Conservation (phyloP, 2,113 vertebrate species). For the Malurus elegans region DNA sequence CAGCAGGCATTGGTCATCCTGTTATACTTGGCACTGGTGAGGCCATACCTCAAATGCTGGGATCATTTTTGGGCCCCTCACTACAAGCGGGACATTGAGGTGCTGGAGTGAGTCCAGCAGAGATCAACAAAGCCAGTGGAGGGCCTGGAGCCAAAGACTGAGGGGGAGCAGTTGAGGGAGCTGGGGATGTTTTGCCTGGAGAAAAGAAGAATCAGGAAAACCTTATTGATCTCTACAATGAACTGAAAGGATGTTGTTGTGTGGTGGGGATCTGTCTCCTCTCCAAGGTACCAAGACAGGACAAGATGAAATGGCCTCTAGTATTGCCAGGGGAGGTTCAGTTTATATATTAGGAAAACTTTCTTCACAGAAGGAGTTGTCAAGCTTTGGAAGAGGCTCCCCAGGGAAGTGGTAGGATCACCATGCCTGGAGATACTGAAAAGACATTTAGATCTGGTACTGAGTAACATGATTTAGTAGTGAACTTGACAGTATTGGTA, state of each 20-base stretch:
- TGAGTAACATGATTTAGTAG: background rate
- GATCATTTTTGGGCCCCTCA: background rate
- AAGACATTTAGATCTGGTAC: background rate
- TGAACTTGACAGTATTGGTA: background rate
- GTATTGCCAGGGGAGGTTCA: background rate
- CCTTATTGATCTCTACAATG: background rate
- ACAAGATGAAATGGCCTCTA: background rate
- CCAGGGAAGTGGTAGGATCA: background rate
- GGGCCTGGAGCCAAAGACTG: background rate
- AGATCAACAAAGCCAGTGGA: background rate
- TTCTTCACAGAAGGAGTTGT: background rate
- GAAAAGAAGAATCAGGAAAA: background rate
- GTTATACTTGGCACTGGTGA: background rate
- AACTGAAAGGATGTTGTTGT: background rate
- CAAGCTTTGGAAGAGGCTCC: background rate
- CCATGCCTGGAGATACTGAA: background rate
- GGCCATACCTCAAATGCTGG: background rate
- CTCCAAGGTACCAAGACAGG: background rate
- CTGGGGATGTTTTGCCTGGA: background rate
- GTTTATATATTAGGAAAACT: background rate
- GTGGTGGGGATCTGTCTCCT: background rate
- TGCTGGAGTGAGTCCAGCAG: background rate
- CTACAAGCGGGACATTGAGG: background rate
- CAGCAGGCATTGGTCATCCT: background rate
- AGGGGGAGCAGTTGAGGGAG: background rate